These are phyloP conservation scores for Cardinalis cardinalis DNA, from an alignment of 2,113 vertebrate species.

Conservation along the genomic window DNA sequence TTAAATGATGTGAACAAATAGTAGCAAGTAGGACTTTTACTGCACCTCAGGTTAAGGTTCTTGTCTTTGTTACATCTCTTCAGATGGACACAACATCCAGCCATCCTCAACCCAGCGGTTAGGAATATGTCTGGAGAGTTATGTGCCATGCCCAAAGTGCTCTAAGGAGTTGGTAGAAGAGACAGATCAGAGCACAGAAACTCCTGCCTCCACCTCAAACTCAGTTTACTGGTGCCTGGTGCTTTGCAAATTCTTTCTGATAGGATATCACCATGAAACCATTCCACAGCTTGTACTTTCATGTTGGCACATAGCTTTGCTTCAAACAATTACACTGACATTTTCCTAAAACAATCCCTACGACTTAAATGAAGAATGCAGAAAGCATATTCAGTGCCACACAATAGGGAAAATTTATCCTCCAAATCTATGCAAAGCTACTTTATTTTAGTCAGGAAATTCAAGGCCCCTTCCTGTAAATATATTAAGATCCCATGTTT, in stretches of 20 bases:
- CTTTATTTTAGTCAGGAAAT: conserved; percentile 73
- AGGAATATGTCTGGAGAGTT: not conserved
- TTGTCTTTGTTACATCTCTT: not conserved
- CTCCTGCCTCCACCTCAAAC: not conserved
- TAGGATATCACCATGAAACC: conserved; percentile 19
- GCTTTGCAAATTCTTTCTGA: conserved; percentile 50
- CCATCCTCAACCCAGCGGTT: not conserved
- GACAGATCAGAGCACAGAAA: not conserved
- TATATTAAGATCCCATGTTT: conserved; percentile 53
- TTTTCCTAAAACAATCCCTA: conserved; percentile 69
- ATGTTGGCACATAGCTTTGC: conserved; percentile 25
- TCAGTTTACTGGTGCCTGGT: not conserved
- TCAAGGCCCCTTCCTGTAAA: conserved; percentile 61
- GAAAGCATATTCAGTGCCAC: conserved; percentile 54
- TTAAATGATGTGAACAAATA: not conserved
- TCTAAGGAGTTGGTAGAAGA: not conserved
- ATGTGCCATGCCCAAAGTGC: not conserved
- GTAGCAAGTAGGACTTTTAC: not conserved
- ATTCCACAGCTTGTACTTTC: conserved; percentile 38
- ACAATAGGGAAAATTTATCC: conserved; percentile 74
- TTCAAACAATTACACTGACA: conserved; percentile 66
- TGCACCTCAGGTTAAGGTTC: not conserved
- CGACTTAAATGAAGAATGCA: conserved; percentile 68
- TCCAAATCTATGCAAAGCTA: conserved; percentile 59
- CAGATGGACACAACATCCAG: not conserved